Percentiles rank a stretch among this genome's conserved stretches.
These are phyloP conservation scores for Epicauta chinensis DNA, from an alignment of 1,140 invertebrate species.

Conservation along the genomic window DNA sequence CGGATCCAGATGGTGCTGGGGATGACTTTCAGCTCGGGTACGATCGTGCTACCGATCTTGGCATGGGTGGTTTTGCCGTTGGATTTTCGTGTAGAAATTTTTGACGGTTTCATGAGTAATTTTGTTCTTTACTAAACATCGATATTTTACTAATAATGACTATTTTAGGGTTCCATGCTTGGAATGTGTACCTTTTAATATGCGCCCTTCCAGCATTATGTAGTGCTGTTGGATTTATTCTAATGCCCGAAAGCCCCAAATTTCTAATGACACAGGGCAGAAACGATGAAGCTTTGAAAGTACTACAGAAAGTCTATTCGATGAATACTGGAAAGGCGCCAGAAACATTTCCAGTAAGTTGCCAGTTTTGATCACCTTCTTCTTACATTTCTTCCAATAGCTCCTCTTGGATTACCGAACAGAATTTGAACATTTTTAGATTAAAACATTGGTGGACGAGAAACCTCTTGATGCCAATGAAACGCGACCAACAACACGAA, in stretches of 20 bases:
- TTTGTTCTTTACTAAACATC: neutral
- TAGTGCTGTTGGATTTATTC: conserved; percentile 53
- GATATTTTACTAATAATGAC: neutral
- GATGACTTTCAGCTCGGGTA: conserved; percentile 49
- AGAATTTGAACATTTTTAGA: conserved; percentile 14
- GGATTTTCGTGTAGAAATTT: conserved; percentile 14
- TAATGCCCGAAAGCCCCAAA: conserved; percentile 69
- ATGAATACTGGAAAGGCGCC: conserved; percentile 55
- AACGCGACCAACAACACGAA: neutral
- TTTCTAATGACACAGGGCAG: conserved; percentile 68
- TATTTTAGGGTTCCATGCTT: conserved; percentile 51
- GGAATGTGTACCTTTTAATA: conserved; percentile 68
- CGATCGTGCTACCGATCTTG: conserved; percentile 24
- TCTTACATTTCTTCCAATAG: too few relatives aligned
- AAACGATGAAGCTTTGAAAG: conserved; percentile 57
- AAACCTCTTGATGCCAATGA: neutral
- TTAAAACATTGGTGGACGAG: conserved; percentile 29
- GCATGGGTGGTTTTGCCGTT: conserved; percentile 25
- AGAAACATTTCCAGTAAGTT: conserved; percentile 54
- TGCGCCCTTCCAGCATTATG: conserved; percentile 62
- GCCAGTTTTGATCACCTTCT: too few relatives aligned
- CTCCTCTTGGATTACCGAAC: too few relatives aligned
- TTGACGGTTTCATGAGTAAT: conserved; percentile 10
- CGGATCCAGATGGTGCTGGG: conserved; percentile 56
- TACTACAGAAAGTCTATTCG: conserved; percentile 54